phyloP scores from a whole-genome alignment of 2,888 invertebrate genomes.

The Cephus runcator region DNA sequence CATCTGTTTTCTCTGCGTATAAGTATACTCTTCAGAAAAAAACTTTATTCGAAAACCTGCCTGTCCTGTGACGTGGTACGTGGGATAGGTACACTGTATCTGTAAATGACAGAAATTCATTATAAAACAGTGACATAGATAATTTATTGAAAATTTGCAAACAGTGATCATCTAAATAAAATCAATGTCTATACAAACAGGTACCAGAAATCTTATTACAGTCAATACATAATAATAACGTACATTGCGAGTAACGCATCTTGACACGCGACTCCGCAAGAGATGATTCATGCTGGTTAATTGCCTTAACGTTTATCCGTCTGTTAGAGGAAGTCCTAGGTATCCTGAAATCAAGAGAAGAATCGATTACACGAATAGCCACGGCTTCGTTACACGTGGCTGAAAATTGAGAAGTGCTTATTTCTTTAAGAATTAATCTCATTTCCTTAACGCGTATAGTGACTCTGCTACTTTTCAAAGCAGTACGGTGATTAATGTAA shows the following conservation, averaged over 20 bases:
- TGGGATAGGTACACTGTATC: no score
- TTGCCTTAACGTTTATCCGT: neutral
- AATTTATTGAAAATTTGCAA: slow-evolving; percentile 38
- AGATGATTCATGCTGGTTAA: neutral
- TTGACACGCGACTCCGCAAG: neutral
- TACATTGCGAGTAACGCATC: slow-evolving; percentile 10
- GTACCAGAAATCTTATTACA: slow-evolving; percentile 22
- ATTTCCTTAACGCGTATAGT: no score
- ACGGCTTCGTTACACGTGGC: no score
- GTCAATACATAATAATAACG: slow-evolving; percentile 19
- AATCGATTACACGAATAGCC: neutral
- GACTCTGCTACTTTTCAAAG: no score
- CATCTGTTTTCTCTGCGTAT: no score
- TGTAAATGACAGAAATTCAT: no score
- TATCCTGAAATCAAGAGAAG: neutral
- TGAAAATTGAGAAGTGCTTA: no score
- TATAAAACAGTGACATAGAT: slow-evolving; percentile 30
- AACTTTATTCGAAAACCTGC: no score
- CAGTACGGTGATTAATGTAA: no score
- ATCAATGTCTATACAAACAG: slow-evolving; percentile 32
- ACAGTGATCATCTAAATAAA: slow-evolving; percentile 16
- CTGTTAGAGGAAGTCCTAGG: neutral
- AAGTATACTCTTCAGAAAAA: no score
- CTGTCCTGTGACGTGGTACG: no score
- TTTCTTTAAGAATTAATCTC: no score